Base-by-base conservation (phyloP, 2,113 vertebrate species). In the Microtus pennsylvanicus region DNA sequence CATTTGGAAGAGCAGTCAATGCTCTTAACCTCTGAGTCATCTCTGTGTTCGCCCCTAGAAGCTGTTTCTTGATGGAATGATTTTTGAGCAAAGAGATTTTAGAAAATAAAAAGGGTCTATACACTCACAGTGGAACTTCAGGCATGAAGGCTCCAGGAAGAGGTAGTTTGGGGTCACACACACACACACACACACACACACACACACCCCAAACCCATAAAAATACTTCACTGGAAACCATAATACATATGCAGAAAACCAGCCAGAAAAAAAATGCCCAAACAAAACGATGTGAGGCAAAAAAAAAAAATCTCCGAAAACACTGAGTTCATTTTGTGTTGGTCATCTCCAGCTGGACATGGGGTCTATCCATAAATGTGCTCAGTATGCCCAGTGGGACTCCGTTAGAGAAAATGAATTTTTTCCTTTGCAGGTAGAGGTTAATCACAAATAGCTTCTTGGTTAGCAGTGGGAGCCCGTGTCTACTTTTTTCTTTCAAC, bases 31-130 rank as follows among this genome's bases (percentile, higher is more conserved):
- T 42, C 55, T 63, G 81, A 16, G 13, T n/a, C 13, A 8, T 83
- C 7, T 63, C 16, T 63, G n/a, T 63, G 22, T 42, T 55, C 7
- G 7, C 1, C n/a, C 65, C 6, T 50, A 77, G 55, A 63, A 89
- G 52, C 65, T 58, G n/a, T 87, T 87, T 95, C 58, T 92, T 28
- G 89, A 81, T 67, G 80, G 81, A 90, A 96, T 75, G 38, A 74
- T 87, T 78, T 58, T 82, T 82, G 65, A 94, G 76, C 63, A 69
- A 89, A 92, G 70, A 85, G 45, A 75, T 24, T 55, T 82, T 58
- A 69, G 30, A 69, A 69, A 30, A 67, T 30, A 69, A 69, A 69
- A 69, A 74, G 47, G 52, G 97, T 42, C 47, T 93, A 2, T 52
- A 93, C 90, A n/a, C 65, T 92, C 63, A 47, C 50, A 55, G 74